phyloP scores from a whole-genome alignment of 2,888 invertebrate species.

The Blera fallax region DNA sequence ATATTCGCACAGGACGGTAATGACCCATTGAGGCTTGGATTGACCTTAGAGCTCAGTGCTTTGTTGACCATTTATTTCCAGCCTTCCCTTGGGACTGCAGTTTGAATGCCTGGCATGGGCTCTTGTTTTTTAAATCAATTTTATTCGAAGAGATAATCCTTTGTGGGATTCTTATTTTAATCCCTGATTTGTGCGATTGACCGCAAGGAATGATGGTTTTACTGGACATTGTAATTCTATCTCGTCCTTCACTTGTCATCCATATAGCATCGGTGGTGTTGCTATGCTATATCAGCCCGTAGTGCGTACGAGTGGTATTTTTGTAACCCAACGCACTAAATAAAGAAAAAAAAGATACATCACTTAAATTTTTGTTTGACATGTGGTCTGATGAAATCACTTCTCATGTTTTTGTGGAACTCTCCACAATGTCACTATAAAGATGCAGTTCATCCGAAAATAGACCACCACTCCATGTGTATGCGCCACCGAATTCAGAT shows the following conservation, averaged over 20 bases:
- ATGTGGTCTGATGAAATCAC: slow-evolving; percentile 55
- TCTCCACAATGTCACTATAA: slow-evolving; percentile 37
- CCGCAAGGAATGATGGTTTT: neutral
- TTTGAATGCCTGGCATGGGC: neutral
- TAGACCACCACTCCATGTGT: slow-evolving; percentile 21
- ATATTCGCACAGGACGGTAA: slow-evolving; percentile 57
- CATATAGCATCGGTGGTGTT: neutral
- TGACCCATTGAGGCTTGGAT: slow-evolving; percentile 67
- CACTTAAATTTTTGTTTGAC: slow-evolving; percentile 41
- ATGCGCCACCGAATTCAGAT: slow-evolving; percentile 23
- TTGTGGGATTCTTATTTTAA: slow-evolving; percentile 5
- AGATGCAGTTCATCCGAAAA: slow-evolving; percentile 50
- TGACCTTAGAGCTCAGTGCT: slow-evolving; percentile 60
- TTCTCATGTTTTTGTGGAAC: slow-evolving; percentile 49
- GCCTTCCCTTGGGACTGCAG: slow-evolving; percentile 51
- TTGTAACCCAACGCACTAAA: slow-evolving; percentile 16
- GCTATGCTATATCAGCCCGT: neutral
- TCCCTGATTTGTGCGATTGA: slow-evolving; percentile 39
- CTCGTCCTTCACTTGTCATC: neutral
- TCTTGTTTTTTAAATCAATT: neutral
- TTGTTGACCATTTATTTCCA: slow-evolving; percentile 67
- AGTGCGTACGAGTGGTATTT: neutral
- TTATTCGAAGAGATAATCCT: slow-evolving; percentile 22
- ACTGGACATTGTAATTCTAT: neutral
- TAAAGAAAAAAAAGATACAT: slow-evolving; percentile 1